Evolutionary conservation across 2,113 vertebrate species (phyloP), one percentile per base, ranked within the genome.

Genomic region (Albula goreensis): DNA sequence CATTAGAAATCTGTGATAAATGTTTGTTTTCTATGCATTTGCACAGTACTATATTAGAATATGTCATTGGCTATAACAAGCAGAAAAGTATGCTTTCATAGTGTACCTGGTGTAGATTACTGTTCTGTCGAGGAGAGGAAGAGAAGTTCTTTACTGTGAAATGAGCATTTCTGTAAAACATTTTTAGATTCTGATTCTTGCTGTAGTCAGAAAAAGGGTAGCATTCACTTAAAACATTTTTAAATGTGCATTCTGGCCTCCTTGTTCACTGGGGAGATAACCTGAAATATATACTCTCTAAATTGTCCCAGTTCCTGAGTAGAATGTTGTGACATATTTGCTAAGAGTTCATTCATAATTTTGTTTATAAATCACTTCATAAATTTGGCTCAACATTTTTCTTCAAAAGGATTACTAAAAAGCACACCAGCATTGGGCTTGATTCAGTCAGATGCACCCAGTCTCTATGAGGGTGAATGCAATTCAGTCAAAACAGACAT

Each of bases 1-100:
- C 88, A 91, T 87, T 82, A 79, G 57, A 50, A 83, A 74, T 41
- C 50, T n/a, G 49, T 50, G 48, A 80, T 85, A 66, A 85, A 81
- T 1, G 4, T 7, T 48, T 79, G 19, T 52, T 63, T 48, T 50
- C 15, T 50, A 57, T 60, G 52, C 12, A 57, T 25, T 57, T 53
- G 56, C 53, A 41, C 19, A 63, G 70, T 74, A 78, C 51, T 49
- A 56, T 8, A 78, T 53, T 78, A 84, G 66, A 4, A 12, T 22
- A 74, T 74, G 70, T 10, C 22, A 25, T 74, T 74, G 31, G 70
- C 9, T 10, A n/a, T 31, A 31, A 74, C 9, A 9, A 74, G 70
- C 5, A 10, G 70, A 74, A 9, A 10, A 50, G 80, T 86, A 86
- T 41, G 57, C 82, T 56, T 9, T 86, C 13, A 78, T 60, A 50